A percentile compares a stretch with the other conserved stretches of the same genome.
These are phyloP conservation scores for Rhegmatorhina hoffmannsi DNA, from an alignment of 2,113 vertebrate species.

Conservation along the genomic window DNA sequence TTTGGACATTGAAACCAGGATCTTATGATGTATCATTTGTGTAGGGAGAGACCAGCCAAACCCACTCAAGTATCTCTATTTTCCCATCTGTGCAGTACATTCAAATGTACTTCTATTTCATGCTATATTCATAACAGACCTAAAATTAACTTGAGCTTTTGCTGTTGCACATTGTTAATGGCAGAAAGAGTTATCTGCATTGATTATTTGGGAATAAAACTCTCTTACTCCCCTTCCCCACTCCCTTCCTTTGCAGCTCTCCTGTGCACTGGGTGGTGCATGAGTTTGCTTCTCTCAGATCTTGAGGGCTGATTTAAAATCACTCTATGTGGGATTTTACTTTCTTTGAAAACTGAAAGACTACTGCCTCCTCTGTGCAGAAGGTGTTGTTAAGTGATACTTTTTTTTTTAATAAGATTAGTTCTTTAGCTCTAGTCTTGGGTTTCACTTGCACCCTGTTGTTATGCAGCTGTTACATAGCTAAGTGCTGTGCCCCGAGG, in stretches of 20 bases:
- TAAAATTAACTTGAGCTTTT: background rate
- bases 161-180: background rate
- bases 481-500: background rate
- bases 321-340: background rate
- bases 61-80: background rate
- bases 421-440: background rate
- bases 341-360: background rate
- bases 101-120: background rate
- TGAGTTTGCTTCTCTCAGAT: background rate
- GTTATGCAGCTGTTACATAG: background rate
- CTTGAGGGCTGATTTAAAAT: background rate
- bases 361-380: background rate
- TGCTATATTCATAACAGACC: background rate
- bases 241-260: background rate
- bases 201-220: background rate
- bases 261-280: too few species aligned
- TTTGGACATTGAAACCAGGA: background rate
- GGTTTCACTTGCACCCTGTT: background rate
- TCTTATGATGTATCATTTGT: background rate
- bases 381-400: background rate
- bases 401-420: background rate
- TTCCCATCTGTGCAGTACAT: background rate
- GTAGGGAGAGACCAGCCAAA: background rate
- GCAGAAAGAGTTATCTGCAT: background rate
- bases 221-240: accelerated